These are phyloP conservation scores for Monochamus alternatus DNA, from an alignment of 2,888 invertebrate species.

Conservation along the genomic window DNA sequence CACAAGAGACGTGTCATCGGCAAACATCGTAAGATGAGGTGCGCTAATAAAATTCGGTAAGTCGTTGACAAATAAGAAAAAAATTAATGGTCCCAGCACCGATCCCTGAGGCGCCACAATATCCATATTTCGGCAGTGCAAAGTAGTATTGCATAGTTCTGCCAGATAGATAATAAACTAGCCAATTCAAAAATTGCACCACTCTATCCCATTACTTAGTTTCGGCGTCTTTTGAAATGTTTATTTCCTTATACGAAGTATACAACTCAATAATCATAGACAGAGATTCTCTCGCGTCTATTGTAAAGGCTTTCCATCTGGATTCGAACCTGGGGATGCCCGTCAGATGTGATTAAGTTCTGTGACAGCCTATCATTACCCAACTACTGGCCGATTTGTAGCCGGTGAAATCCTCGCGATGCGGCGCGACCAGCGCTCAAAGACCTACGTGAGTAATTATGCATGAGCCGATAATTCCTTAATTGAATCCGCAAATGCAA, in stretches of 20 bases:
- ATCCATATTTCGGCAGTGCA: too few relatives aligned
- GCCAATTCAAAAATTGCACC: too few relatives aligned
- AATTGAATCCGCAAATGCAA: slow-evolving; percentile 55
- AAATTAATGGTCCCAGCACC: too few relatives aligned
- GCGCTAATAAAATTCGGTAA: too few relatives aligned
- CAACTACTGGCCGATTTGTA: slow-evolving; percentile 24
- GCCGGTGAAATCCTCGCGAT: slow-evolving; percentile 17
- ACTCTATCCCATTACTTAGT: too few relatives aligned
- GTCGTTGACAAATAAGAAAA: too few relatives aligned
- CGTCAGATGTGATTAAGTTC: slow-evolving; percentile 20
- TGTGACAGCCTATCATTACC: slow-evolving; percentile 22
- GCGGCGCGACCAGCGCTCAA: slow-evolving; percentile 46
- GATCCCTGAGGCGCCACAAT: too few relatives aligned
- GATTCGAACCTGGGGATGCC: background rate
- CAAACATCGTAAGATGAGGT: too few relatives aligned
- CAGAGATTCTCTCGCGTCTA: background rate
- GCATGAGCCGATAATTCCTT: slow-evolving; percentile 58
- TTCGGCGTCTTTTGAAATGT: too few relatives aligned
- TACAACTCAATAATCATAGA: background rate
- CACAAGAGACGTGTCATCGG: too few relatives aligned
- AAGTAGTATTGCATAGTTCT: too few relatives aligned
- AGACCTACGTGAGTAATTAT: slow-evolving; percentile 55
- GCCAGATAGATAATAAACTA: too few relatives aligned
- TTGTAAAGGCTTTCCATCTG: background rate
- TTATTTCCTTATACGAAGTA: background rate